Percentiles rank a stretch among this genome's conserved stretches.
Evolutionary conservation across 2,797 vertebrate genomes (phyloP).

Genomic region (Phataginus tetradactyla): DNA sequence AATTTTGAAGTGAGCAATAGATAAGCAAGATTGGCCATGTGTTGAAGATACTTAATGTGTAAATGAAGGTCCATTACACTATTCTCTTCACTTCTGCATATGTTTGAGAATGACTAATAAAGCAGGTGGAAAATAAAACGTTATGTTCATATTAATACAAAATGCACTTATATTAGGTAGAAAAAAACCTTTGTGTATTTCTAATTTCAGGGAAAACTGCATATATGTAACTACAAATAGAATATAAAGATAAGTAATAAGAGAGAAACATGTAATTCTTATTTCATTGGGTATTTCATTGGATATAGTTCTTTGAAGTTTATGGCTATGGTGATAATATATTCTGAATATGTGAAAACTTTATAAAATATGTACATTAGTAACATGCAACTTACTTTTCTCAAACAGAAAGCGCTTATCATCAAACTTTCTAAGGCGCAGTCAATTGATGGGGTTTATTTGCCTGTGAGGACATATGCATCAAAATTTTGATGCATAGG

Average conservation of each 20-base stretch:
- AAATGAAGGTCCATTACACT: neutral
- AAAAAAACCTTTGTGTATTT: neutral
- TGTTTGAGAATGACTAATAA: neutral
- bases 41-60: neutral
- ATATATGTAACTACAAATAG: too few relatives aligned
- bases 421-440: neutral
- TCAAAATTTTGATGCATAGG: neutral
- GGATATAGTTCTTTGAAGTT: constrained; percentile 5
- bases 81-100: neutral
- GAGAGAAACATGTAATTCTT: neutral
- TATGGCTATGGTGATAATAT: neutral
- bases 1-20: neutral
- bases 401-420: neutral
- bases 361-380: neutral
- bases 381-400: neutral
- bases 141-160: neutral
- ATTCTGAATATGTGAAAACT: neutral
- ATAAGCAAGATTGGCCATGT: neutral
- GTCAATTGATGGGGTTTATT: neutral
- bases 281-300: constrained; percentile 22
- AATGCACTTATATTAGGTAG: neutral
- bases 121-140: neutral
- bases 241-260: too few relatives aligned
- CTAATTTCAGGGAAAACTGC: too few relatives aligned
- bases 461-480: neutral